These are phyloP conservation scores for Itoplectis maculator DNA, from an alignment of 2,888 invertebrate species.

Conservation along the genomic window DNA sequence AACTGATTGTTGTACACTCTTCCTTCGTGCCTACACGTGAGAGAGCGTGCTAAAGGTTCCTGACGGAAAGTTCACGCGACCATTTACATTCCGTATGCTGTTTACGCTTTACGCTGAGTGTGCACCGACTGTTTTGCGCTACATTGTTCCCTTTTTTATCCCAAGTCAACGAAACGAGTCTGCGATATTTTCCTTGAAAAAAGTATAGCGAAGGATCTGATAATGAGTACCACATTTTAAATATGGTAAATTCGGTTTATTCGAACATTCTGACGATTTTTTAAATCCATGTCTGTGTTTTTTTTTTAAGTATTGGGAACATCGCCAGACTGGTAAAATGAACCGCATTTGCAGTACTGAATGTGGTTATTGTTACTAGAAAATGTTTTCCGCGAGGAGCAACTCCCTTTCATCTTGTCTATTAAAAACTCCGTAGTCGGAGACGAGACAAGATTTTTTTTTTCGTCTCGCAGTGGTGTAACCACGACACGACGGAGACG, in stretches of 20 bases:
- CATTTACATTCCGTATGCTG: slow-evolving; percentile 13
- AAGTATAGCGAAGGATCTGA: too few relatives aligned
- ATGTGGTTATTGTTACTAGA: too few relatives aligned
- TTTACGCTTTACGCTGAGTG: not conserved
- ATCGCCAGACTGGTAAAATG: too few relatives aligned
- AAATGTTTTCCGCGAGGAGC: too few relatives aligned
- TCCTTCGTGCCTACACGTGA: slow-evolving; percentile 47
- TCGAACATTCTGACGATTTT: too few relatives aligned
- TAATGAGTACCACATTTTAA: too few relatives aligned
- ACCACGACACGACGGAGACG: too few relatives aligned
- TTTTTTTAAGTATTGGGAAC: too few relatives aligned
- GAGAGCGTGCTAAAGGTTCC: slow-evolving; percentile 15
- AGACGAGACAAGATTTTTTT: slow-evolving; percentile 1
- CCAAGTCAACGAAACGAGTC: not conserved
- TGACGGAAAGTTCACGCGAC: slow-evolving; percentile 17
- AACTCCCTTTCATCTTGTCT: not conserved
- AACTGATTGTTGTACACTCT: slow-evolving; percentile 45
- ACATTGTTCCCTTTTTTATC: not conserved
- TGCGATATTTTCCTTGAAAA: not conserved
- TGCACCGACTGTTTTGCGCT: not conserved
- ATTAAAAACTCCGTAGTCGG: not conserved
- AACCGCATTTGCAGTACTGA: too few relatives aligned
- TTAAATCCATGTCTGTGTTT: too few relatives aligned
- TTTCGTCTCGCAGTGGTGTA: not conserved
- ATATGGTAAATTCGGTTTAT: too few relatives aligned